Conservation (phyloP, 2,113 vertebrate species). For the Hucho hucho region DNA sequence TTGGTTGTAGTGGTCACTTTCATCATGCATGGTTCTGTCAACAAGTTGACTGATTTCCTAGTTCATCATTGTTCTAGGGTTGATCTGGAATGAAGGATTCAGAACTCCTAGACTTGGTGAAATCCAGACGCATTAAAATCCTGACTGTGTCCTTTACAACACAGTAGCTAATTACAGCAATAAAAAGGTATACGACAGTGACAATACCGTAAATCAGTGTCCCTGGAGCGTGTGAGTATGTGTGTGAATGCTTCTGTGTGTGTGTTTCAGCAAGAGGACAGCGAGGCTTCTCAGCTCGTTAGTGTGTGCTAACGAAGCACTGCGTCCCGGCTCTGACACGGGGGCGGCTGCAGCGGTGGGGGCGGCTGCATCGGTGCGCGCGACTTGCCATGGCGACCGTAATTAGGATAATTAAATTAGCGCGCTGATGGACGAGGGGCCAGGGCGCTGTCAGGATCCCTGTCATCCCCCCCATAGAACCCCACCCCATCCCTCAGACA, state of each 20-base stretch:
- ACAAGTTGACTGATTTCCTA: not conserved
- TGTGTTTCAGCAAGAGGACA: slow-evolving; percentile 1
- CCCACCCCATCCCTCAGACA: slow-evolving; percentile 27
- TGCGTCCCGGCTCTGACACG: slow-evolving; percentile 48
- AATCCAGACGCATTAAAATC: not conserved
- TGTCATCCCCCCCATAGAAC: slow-evolving; percentile 14
- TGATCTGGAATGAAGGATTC: not conserved
- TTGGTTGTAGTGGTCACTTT: not conserved
- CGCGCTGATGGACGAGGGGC: slow-evolving; percentile 71
- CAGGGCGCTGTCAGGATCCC: slow-evolving; percentile 60
- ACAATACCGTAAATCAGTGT: slow-evolving; percentile 22
- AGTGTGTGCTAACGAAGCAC: slow-evolving; percentile 53
- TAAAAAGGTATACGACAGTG: slow-evolving; percentile 36
- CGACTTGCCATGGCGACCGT: slow-evolving; percentile 33
- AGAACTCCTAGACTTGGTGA: not conserved
- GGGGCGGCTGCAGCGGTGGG: slow-evolving; percentile 17
- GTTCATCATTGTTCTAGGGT: not conserved
- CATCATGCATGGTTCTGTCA: not conserved
- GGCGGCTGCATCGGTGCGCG: slow-evolving; percentile 12
- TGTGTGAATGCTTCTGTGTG: not conserved
- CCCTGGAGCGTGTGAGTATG: slow-evolving; percentile 9
- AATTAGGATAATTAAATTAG: slow-evolving; percentile 81
- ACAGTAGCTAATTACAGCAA: slow-evolving; percentile 39
- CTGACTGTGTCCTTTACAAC: slow-evolving; percentile 20
- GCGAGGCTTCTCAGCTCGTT: slow-evolving; percentile 55